phyloP scores from a whole-genome alignment of 2,113 vertebrate genomes.

The Sitta europaea region DNA sequence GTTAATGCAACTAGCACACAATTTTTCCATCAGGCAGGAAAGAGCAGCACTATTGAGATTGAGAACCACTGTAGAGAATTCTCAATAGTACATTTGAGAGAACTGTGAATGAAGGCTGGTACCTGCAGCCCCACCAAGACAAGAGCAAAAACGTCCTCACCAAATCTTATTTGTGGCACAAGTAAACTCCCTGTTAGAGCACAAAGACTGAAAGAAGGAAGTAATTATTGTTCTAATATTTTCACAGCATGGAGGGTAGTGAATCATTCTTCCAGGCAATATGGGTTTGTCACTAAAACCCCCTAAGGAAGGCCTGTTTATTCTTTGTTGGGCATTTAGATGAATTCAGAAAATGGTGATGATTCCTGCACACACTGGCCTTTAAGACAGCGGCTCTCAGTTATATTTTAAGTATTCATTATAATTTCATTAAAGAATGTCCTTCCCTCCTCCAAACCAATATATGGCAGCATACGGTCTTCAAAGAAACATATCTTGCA shows the following conservation, averaged over 20 bases:
- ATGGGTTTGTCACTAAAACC: background rate
- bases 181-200: background rate
- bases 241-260: background rate
- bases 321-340: background rate
- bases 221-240: background rate
- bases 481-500: background rate
- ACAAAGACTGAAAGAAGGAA: background rate
- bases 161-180: background rate
- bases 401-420: background rate
- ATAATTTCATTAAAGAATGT: background rate
- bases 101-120: background rate
- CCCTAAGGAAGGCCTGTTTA: background rate
- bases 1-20: background rate
- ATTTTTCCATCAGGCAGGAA: background rate
- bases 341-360: constrained; percentile 9
- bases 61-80: background rate
- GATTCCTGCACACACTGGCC: constrained; percentile 5
- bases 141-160: background rate
- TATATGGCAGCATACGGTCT: background rate
- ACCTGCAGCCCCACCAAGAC: rapidly evolving
- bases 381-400: constrained; percentile 10
- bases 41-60: background rate
- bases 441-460: background rate
- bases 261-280: background rate
- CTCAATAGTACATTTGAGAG: background rate